phyloP scores from a whole-genome alignment of 2,888 invertebrate genomes.

The Apoda limacodes region DNA sequence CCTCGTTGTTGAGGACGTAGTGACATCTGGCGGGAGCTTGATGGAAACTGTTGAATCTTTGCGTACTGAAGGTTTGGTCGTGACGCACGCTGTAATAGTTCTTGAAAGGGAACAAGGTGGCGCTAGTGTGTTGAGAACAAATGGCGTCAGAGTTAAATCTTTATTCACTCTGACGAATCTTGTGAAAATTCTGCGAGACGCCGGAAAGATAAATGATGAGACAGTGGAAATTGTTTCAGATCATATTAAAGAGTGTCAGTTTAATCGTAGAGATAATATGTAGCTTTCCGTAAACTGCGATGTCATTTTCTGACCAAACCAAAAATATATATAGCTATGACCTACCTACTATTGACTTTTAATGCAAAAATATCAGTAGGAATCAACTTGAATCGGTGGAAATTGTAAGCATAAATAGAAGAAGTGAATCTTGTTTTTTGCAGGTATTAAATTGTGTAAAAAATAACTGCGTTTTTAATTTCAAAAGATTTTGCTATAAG shows the following conservation, averaged over 20 bases:
- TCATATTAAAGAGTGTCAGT: slow-evolving; percentile 51
- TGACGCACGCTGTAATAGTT: slow-evolving; percentile 86
- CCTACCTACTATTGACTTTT: too few species aligned
- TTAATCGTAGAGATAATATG: slow-evolving; percentile 24
- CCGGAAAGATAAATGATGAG: slow-evolving; percentile 69
- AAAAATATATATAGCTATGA: too few species aligned
- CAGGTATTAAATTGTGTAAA: too few species aligned
- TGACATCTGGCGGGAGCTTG: slow-evolving; percentile 92
- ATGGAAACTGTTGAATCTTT: slow-evolving; percentile 87
- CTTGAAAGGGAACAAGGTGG: slow-evolving; percentile 97
- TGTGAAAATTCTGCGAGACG: slow-evolving; percentile 71
- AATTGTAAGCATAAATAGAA: too few species aligned
- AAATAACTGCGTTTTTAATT: too few species aligned
- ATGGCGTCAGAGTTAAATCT: slow-evolving; percentile 78
- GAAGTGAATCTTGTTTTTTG: too few species aligned
- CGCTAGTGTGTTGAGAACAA: slow-evolving; percentile 73
- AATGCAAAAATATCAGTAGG: too few species aligned
- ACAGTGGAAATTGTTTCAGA: slow-evolving; percentile 47
- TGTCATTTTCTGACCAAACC: too few species aligned
- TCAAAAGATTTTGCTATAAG: too few species aligned
- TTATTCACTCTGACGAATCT: slow-evolving; percentile 76
- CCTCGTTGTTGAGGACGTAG: slow-evolving; percentile 94
- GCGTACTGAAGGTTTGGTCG: slow-evolving; percentile 71
- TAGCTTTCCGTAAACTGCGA: slow-evolving; percentile 5
- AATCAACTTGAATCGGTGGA: too few species aligned